Conservation (phyloP, 2,113 vertebrate genomes). For the Datnioides undecimradiatus region DNA sequence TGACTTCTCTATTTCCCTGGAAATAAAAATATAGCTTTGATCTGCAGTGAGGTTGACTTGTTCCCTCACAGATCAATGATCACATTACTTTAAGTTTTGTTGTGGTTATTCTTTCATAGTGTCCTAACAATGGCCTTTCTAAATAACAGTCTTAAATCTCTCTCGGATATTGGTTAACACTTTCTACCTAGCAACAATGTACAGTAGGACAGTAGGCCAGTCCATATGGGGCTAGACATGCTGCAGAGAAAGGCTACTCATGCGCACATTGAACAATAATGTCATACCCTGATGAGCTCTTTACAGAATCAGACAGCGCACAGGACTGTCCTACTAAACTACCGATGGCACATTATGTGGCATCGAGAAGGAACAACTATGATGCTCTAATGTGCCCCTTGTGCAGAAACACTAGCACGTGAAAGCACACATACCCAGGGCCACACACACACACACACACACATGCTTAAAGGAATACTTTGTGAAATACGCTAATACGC, state of each 20-base stretch:
- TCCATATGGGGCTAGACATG: conserved; percentile 70
- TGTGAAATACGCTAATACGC: not conserved
- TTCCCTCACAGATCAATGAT: conserved; percentile 12
- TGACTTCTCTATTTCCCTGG: conserved; percentile 31
- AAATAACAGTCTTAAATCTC: conserved; percentile 8
- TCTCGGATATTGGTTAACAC: not conserved
- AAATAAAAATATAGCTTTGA: conserved; percentile 13
- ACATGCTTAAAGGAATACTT: not conserved
- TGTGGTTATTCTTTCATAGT: not conserved
- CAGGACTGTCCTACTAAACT: conserved; percentile 63
- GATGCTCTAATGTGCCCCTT: conserved; percentile 22
- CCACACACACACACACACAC: not conserved
- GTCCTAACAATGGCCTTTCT: not conserved
- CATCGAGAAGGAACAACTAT: conserved; percentile 14
- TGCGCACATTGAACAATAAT: conserved; percentile 74
- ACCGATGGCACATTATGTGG: conserved; percentile 29
- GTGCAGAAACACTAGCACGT: not conserved
- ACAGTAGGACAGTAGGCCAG: conserved; percentile 68
- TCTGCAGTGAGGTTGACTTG: conserved; percentile 6
- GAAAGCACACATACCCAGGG: not conserved
- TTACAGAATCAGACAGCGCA: conserved; percentile 59
- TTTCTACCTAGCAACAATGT: conserved; percentile 73
- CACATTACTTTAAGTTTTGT: conserved; percentile 2
- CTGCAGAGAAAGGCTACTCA: conserved; percentile 70
- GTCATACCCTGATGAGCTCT: conserved; percentile 67